Conservation (phyloP, 2,888 invertebrate species). For the Octodonta nipae region DNA sequence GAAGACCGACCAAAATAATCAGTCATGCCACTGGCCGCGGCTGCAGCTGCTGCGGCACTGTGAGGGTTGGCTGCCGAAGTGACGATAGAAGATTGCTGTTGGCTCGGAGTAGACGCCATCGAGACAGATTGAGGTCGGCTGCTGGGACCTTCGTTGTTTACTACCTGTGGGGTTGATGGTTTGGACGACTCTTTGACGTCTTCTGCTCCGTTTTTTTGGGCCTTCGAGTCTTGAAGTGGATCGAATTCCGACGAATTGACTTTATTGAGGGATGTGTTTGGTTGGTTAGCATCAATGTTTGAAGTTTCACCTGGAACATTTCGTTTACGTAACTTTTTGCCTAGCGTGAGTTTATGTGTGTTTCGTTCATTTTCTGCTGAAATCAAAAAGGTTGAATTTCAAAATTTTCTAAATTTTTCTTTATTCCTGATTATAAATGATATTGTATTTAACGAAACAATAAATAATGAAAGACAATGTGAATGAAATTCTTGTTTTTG, state of each 20-base stretch:
- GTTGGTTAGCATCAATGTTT: conserved; percentile 12
- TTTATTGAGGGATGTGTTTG: conserved; percentile 22
- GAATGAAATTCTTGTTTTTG: too few relatives aligned
- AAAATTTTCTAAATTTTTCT: too few relatives aligned
- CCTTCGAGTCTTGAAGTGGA: conserved; percentile 40
- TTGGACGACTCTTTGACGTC: conserved; percentile 24
- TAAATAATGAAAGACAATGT: too few relatives aligned
- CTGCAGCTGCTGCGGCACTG: conserved; percentile 19
- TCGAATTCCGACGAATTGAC: conserved; percentile 46
- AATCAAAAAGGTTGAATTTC: too few relatives aligned
- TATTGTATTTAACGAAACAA: too few relatives aligned
- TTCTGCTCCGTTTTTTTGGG: conserved; percentile 25
- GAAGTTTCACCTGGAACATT: conserved; percentile 11
- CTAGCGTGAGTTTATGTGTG: too few relatives aligned
- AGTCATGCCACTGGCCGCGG: conserved; percentile 21
- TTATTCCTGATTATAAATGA: neutral
- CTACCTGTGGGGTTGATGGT: conserved; percentile 23
- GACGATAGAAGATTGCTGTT: conserved; percentile 20
- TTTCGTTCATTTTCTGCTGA: too few relatives aligned
- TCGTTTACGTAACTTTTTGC: too few relatives aligned
- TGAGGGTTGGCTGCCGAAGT: conserved; percentile 22
- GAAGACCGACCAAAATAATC: conserved; percentile 29
- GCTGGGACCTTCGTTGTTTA: conserved; percentile 16
- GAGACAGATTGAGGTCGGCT: conserved; percentile 27
- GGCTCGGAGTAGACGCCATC: conserved; percentile 20